Evolutionary conservation across 2,797 vertebrate genomes (phyloP).

Genomic region (Chelmon rostratus): DNA sequence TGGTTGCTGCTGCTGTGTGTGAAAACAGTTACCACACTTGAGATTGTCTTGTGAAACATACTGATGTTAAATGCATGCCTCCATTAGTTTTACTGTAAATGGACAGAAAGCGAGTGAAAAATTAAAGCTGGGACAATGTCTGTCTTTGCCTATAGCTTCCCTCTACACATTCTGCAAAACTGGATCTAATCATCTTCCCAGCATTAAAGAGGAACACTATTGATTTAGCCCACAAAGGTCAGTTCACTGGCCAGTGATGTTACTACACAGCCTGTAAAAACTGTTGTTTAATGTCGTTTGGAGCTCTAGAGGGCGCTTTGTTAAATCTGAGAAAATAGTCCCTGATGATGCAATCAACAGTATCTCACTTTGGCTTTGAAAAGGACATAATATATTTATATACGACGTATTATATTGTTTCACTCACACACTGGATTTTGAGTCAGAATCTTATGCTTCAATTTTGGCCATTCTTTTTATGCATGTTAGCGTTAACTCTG

Average conservation of each 20-base stretch:
- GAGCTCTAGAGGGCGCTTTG: neutral
- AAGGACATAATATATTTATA: neutral
- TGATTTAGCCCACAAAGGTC: constrained; percentile 15
- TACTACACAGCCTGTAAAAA: neutral
- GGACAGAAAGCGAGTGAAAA: neutral
- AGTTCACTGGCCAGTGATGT: neutral
- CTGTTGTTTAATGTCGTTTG: neutral
- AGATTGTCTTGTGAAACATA: constrained; percentile 1
- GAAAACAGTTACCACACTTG: neutral
- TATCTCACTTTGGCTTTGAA: neutral
- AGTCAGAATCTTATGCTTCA: neutral
- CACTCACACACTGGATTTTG: neutral
- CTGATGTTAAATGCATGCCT: neutral
- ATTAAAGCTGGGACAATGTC: neutral
- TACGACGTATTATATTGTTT: too few relatives aligned
- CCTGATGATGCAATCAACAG: neutral
- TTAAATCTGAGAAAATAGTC: neutral
- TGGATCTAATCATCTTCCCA: neutral
- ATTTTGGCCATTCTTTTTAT: neutral
- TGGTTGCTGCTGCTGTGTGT: neutral
- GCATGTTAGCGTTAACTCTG: neutral
- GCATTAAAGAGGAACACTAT: neutral
- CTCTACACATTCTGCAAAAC: neutral
- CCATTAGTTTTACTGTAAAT: constrained; percentile 1
- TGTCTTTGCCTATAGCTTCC: neutral